Conservation (phyloP, 1,140 invertebrate genomes). For the Sweltsa coloradensis region DNA sequence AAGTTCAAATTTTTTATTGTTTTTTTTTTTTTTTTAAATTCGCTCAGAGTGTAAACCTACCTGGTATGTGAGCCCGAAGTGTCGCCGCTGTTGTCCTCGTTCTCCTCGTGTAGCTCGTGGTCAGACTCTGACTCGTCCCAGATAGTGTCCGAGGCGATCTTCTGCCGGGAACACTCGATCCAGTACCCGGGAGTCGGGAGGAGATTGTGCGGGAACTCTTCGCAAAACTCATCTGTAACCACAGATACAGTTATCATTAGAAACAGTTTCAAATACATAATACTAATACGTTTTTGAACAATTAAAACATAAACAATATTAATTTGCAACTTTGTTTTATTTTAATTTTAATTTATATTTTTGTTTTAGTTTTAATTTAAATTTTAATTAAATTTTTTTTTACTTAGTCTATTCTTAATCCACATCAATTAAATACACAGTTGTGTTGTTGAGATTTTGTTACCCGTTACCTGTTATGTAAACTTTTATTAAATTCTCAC, state of each 20-base stretch:
- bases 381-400: not conserved
- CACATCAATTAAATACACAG: no score
- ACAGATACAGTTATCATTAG: conserved; percentile 1
- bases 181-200: conserved; percentile 86
- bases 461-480: no score
- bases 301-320: no score
- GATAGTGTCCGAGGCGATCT: conserved; percentile 68
- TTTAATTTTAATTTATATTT: not conserved
- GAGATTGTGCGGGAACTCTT: conserved; percentile 82
- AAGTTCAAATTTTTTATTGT: no score
- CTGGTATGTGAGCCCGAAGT: no score
- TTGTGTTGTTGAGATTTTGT: no score
- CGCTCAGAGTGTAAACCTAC: not conserved
- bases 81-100: conserved; percentile 25
- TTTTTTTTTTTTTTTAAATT: not conserved
- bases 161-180: conserved; percentile 87
- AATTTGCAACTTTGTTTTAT: no score
- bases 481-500: no score
- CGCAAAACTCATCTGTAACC: conserved; percentile 76
- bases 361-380: not conserved
- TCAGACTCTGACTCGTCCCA: conserved; percentile 81
- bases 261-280: no score
- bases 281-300: no score
- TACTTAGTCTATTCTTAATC: not conserved
- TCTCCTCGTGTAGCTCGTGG: conserved; percentile 49